These are phyloP conservation scores for Papilio xuthus DNA, from an alignment of 1,140 invertebrate species.

Conservation along the genomic window DNA sequence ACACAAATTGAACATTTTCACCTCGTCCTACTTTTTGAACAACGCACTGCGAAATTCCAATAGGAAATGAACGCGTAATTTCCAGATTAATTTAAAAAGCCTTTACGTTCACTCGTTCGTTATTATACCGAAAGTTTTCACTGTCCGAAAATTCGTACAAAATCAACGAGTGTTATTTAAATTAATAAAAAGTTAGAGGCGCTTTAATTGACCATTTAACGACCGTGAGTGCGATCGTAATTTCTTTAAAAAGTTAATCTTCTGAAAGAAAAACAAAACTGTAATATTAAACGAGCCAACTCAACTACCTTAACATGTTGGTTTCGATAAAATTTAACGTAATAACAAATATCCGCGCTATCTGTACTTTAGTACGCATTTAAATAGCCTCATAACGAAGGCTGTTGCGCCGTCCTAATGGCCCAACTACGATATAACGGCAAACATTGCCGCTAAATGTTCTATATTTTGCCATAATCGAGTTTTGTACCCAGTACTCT, in stretches of 20 bases:
- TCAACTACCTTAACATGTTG: not conserved
- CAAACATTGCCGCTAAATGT: slow-evolving; percentile 29
- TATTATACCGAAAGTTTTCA: too few species aligned
- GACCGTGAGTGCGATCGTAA: not conserved
- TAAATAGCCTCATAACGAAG: slow-evolving; percentile 33
- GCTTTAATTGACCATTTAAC: not conserved
- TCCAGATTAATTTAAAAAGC: not conserved
- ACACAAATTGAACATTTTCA: not conserved
- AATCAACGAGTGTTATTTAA: too few species aligned
- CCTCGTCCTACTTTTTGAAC: not conserved
- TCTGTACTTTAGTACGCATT: slow-evolving; percentile 31
- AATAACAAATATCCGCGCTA: slow-evolving; percentile 26
- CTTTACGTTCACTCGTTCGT: not conserved
- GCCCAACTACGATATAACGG: slow-evolving; percentile 18
- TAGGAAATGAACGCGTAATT: slow-evolving; percentile 11
- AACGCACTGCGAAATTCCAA: not conserved
- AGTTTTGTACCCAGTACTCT: not conserved
- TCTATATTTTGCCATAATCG: slow-evolving; percentile 29
- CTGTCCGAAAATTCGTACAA: not conserved
- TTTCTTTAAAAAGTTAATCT: not conserved
- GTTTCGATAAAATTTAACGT: slow-evolving; percentile 29
- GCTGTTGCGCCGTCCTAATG: slow-evolving; percentile 17
- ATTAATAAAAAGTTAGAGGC: too few species aligned
- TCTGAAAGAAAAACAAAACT: not conserved
- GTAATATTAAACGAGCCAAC: not conserved